Base-by-base conservation (phyloP, 2,797 vertebrate species). In the Tarsius wallacei region DNA sequence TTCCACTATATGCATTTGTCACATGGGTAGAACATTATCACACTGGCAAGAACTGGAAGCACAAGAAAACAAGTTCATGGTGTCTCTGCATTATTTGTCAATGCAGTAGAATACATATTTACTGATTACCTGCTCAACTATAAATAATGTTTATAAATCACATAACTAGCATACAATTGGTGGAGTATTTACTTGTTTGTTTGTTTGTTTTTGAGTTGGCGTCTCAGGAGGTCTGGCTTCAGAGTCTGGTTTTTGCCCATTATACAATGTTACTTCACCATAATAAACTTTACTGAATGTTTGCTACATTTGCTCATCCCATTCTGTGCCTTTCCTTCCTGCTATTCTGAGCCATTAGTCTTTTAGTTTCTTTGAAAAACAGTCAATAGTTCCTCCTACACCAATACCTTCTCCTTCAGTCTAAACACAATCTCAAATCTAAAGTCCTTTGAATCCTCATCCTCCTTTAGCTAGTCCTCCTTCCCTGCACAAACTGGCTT, bases 311-410 rank as follows among this genome's bases (percentile, higher is more conserved):
- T 42, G 42, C 42, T 42, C 42, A 42, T 8, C 51, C 47, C n/a
- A 85, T 12, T 81, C 9, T 64, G 15, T 66, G 16, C 26, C 68
- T 81, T 74, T 71, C 33, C 31, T 84, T 82, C 13, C 31, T 59
- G 73, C 53, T 90, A 64, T 31, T 28, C 16, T 91, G 28, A 61
- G 7, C 42, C 57, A 55, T 57, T 26, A 80, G 31, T 57, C 49
- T 63, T 97, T 93, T 7, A 22, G 13, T 84, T 86, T 93, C 77
- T 87, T 90, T 87, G 53, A 83, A 68, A 64, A 93, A 89, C 24
- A 53, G 16, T 90, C 82, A 61, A 77, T 11, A 73, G 6, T 68
- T 89, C 36, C 53, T 64, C 71, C 76, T 70, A 64, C 13, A 33
- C 22, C n/a, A 87, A 71, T 53, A 84, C 5, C 36, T 82, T 70